Base-by-base conservation (phyloP, 1,140 invertebrate species). In the Globodera rostochiensis region DNA sequence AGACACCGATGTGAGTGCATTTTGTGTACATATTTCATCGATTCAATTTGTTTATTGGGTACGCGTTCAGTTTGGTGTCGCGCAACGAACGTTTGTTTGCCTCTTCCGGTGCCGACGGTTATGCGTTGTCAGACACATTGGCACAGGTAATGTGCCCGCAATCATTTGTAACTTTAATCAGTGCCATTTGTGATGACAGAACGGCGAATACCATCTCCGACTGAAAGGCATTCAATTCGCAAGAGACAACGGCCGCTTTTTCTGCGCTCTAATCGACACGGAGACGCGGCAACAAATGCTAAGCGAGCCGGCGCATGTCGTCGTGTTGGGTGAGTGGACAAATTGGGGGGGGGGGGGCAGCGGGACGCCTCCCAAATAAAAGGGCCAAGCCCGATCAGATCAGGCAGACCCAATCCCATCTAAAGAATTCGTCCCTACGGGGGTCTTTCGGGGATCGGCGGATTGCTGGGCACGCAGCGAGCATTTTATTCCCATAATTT, bases 241-340 rank as follows among this genome's bases (percentile, higher is more conserved):
- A 25, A 45, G 79, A 64, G 83, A 84, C 46, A 84, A 84, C 78
- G 83, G 83, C n/a, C 71, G 83, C 45, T 84, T 84, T 69, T 84
- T 84, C 69, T 84, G 83, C 73, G 74, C 25, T 46, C 53, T 84
- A 15, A 36, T 84, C 46, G 83, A 85, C 74, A 60, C 64, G 7
- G 78, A 81, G 69, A 71, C 70, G 50, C 71, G 84, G 8, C 53
- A 83, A 8, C 83, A 85, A 79, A 46, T 64, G 21, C n/a, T 74
- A 25, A 84, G 83, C 80, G 77, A 57, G n/a, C 83, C 83, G 46
- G 83, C 83, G 8, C 46, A 60, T 25, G 57, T 84, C 21, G 66
- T 84, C 36, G 83, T 84, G 49, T 45, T 84, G n/a, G 83, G 83
- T 84, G 69, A 80, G 83, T 84, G 49, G 47, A 50, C 21, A 36